Percentiles rank a stretch among this genome's conserved stretches.
Conservation (phyloP, 2,888 invertebrate species). For the Clunio marinus region DNA sequence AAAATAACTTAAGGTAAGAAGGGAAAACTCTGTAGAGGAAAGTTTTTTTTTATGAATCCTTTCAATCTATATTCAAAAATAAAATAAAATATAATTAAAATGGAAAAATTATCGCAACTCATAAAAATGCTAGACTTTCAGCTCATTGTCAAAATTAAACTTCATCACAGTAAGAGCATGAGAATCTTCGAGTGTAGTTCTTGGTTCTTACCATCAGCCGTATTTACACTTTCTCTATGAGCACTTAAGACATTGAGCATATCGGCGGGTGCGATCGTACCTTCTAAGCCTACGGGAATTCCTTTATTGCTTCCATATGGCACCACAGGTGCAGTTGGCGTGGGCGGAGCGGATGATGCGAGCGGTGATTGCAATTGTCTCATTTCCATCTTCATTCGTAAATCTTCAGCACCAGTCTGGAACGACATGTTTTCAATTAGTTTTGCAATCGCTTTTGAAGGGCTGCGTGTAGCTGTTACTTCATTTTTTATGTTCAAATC, state of each 20-base stretch:
- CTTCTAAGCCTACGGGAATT: conserved; percentile 48
- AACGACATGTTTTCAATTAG: conserved; percentile 1
- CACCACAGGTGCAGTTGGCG: conserved; percentile 54
- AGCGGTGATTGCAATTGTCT: conserved; percentile 58
- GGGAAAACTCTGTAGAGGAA: too few species aligned
- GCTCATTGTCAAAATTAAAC: conserved; percentile 23
- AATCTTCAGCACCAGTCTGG: conserved; percentile 58
- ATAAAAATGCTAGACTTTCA: conserved; percentile 19
- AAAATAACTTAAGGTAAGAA: not conserved
- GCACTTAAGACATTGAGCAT: conserved; percentile 59
- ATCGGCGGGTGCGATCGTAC: conserved; percentile 54
- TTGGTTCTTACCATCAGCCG: conserved; percentile 69
- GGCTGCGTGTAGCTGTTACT: not conserved
- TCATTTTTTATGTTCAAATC: conserved; percentile 37
- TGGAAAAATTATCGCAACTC: not conserved
- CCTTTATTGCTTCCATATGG: conserved; percentile 44
- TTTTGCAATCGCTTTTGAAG: not conserved
- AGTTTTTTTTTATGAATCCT: not conserved
- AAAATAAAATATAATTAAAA: conserved; percentile 12
- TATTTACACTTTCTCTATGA: conserved; percentile 68
- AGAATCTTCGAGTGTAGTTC: not conserved
- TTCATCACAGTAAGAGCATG: not conserved
- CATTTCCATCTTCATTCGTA: conserved; percentile 69
- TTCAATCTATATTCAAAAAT: conserved; percentile 1
- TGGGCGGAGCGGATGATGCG: conserved; percentile 55